phyloP scores from a whole-genome alignment of 2,113 vertebrate species.

The Spheniscus mendiculus region DNA sequence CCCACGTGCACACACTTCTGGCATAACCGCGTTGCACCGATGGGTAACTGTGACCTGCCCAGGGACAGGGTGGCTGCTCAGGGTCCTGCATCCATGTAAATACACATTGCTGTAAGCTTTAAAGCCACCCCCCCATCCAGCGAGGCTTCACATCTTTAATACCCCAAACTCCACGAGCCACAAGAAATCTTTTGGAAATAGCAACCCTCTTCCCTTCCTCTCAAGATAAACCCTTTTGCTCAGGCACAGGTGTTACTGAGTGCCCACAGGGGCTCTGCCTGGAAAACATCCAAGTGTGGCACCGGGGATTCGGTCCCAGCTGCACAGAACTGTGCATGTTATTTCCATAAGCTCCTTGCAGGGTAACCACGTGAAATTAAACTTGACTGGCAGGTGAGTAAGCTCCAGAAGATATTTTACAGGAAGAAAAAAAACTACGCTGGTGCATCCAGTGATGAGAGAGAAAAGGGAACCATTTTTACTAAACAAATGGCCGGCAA shows the following conservation, averaged over 20 bases:
- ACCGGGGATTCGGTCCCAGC: neutral
- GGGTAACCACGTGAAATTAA: neutral
- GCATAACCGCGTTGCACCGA: fast-evolving
- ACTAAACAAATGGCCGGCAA: neutral
- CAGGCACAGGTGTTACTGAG: neutral
- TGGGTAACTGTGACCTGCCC: fast-evolving
- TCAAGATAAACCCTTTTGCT: neutral
- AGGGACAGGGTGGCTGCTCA: neutral
- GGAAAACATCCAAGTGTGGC: neutral
- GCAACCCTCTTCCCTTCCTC: neutral
- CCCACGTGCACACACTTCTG: fast-evolving
- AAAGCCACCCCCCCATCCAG: neutral
- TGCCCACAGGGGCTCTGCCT: neutral
- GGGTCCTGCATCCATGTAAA: neutral
- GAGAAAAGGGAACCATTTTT: neutral
- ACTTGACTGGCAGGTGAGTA: neutral
- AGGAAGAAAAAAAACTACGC: neutral
- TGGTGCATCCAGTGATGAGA: neutral
- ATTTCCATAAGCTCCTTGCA: neutral
- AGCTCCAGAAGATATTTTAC: neutral
- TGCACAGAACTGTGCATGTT: neutral
- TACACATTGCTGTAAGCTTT: fast-evolving
- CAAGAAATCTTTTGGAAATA: neutral
- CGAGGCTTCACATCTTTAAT: neutral
- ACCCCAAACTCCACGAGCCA: neutral